Percentiles rank a stretch among this genome's conserved stretches.
Evolutionary conservation across 2,888 invertebrate species (phyloP).

Genomic region (Resseliella maxima): DNA sequence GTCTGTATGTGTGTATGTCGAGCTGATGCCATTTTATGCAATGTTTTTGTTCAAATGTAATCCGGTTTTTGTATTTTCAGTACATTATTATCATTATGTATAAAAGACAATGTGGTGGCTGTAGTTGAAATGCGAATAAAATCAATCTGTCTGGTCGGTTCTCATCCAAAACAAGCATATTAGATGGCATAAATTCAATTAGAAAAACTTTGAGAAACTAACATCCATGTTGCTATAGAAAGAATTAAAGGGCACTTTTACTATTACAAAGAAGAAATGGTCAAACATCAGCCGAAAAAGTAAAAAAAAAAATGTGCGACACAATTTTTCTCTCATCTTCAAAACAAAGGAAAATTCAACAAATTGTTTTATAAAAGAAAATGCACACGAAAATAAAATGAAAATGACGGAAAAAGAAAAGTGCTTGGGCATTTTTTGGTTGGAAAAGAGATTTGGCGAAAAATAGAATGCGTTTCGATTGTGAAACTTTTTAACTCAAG

Average conservation of each 20-base stretch:
- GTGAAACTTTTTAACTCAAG: not conserved
- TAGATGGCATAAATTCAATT: slow-evolving; percentile 23
- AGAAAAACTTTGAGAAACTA: not conserved
- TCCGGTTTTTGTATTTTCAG: no score
- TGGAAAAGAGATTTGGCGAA: not conserved
- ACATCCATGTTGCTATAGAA: not conserved
- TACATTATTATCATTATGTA: no score
- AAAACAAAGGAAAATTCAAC: slow-evolving; percentile 9
- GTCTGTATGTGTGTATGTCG: no score
- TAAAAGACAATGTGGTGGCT: no score
- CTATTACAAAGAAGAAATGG: not conserved
- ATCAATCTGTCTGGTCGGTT: slow-evolving; percentile 13
- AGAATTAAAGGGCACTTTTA: not conserved
- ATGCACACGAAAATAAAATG: slow-evolving; percentile 13
- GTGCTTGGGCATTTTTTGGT: not conserved
- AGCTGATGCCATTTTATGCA: no score
- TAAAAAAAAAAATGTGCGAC: not conserved
- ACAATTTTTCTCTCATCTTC: slow-evolving; percentile 33
- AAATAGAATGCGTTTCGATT: not conserved
- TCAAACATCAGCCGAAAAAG: not conserved
- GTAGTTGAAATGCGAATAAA: not conserved
- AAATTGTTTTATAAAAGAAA: slow-evolving; percentile 34
- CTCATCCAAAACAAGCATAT: slow-evolving; percentile 13
- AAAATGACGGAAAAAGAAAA: slow-evolving; percentile 10
- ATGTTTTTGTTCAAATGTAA: no score